phyloP scores from a whole-genome alignment of 2,888 invertebrate genomes.

The Heliconius cydno region DNA sequence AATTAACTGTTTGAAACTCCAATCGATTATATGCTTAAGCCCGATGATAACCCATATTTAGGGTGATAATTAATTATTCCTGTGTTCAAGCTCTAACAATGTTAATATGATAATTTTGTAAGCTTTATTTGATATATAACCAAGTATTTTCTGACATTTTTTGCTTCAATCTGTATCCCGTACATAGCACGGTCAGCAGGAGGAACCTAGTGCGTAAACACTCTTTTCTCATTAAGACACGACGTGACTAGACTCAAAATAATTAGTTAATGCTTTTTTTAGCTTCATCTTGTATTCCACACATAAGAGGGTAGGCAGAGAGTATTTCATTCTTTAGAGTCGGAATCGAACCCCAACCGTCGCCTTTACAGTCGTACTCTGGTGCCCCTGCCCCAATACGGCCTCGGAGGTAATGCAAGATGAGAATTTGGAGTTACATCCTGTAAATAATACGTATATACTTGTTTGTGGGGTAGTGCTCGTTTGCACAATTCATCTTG shows the following conservation, averaged over 20 bases:
- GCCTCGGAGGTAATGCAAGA: too few relatives aligned
- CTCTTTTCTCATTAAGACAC: too few relatives aligned
- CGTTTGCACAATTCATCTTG: background rate
- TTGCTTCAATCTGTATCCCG: too few relatives aligned
- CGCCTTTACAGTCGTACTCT: too few relatives aligned
- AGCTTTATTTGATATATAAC: background rate
- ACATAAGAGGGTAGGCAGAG: background rate
- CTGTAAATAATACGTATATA: background rate
- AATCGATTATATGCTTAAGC: conserved; percentile 30
- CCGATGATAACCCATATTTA: conserved; percentile 33
- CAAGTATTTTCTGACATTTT: too few relatives aligned
- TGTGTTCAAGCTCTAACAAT: conserved; percentile 5
- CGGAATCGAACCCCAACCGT: too few relatives aligned
- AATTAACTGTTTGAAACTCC: conserved; percentile 26
- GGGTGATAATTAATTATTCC: conserved; percentile 29
- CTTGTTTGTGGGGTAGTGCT: background rate
- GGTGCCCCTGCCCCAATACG: too few relatives aligned
- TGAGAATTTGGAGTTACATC: too few relatives aligned
- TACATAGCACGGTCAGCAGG: too few relatives aligned
- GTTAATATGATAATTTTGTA: conserved; percentile 19
- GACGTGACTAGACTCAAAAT: background rate
- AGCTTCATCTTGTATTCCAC: background rate
- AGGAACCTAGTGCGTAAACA: too few relatives aligned
- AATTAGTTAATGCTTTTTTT: background rate
- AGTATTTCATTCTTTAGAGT: too few relatives aligned